These are phyloP conservation scores for Talpa occidentalis DNA, from an alignment of 2,113 vertebrate genomes.

Conservation along the genomic window DNA sequence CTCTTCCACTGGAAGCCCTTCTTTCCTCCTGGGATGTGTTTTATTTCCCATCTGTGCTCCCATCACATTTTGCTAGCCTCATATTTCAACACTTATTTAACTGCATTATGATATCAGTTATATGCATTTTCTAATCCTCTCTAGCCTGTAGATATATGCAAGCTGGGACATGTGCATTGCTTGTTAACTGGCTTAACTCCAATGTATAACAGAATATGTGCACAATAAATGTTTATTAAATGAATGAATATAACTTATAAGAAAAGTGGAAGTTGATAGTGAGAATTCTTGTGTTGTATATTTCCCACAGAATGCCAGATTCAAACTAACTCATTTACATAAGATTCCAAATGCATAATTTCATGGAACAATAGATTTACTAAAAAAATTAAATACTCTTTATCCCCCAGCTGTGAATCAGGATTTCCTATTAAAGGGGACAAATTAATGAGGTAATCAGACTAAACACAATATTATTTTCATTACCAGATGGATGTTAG, in stretches of 20 bases:
- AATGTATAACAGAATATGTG: background rate
- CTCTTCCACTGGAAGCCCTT: background rate
- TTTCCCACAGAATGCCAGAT: background rate
- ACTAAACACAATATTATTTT: background rate
- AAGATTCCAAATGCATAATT: background rate
- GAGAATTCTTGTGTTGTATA: background rate
- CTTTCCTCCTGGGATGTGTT: background rate
- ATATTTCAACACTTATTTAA: background rate
- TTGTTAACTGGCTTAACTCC: background rate
- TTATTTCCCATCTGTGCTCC: background rate
- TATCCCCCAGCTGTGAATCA: conserved; percentile 11
- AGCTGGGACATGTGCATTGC: background rate
- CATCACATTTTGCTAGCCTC: background rate
- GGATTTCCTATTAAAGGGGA: background rate
- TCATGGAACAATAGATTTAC: background rate
- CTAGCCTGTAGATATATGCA: background rate
- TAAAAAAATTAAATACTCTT: conserved; percentile 33
- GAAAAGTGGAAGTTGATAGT: background rate
- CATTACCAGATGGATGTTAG: background rate
- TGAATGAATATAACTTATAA: background rate
- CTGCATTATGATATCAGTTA: background rate
- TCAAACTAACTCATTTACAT: background rate
- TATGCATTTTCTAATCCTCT: background rate
- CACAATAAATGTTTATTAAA: background rate
- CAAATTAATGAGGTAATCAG: background rate